Conservation (phyloP, 2,797 vertebrate species). For the Odontamblyopus lacepedii region DNA sequence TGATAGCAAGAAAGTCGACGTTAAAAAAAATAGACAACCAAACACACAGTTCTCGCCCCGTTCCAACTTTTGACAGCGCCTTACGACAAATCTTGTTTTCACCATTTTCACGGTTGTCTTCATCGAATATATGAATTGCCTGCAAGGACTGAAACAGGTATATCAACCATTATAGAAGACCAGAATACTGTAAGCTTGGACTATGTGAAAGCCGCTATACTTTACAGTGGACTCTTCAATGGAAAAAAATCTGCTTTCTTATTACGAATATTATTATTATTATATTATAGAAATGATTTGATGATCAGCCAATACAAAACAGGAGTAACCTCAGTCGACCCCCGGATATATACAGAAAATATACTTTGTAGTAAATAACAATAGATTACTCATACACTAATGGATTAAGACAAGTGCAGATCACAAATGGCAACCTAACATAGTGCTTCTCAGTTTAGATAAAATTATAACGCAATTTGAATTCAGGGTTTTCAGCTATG, state of each 20-base stretch:
- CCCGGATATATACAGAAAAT: slow-evolving; percentile 71
- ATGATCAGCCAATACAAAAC: slow-evolving; percentile 68
- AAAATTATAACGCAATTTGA: background rate
- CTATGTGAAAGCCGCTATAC: slow-evolving; percentile 66
- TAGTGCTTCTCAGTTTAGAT: slow-evolving; percentile 50
- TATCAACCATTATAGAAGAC: slow-evolving; percentile 75
- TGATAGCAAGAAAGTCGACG: slow-evolving; percentile 50
- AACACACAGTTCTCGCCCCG: slow-evolving; percentile 42
- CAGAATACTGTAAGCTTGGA: slow-evolving; percentile 85
- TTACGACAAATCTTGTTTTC: slow-evolving; percentile 73
- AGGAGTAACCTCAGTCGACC: slow-evolving; percentile 79
- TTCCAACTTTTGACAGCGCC: slow-evolving; percentile 64
- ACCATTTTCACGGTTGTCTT: slow-evolving; percentile 43
- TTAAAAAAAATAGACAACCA: slow-evolving; percentile 49
- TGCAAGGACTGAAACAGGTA: slow-evolving; percentile 86
- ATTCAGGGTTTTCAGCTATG: background rate
- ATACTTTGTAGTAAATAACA: slow-evolving; percentile 55
- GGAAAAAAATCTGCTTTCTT: slow-evolving; percentile 73
- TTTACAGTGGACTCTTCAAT: slow-evolving; percentile 84
- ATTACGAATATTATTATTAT: slow-evolving; percentile 56
- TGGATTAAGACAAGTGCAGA: slow-evolving; percentile 52
- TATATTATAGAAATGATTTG: slow-evolving; percentile 56
- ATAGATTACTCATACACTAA: slow-evolving; percentile 82
- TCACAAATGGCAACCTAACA: slow-evolving; percentile 55
- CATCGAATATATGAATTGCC: slow-evolving; percentile 73